Base-by-base conservation (phyloP, 1,140 invertebrate species). In the Sitodiplosis mosellana region DNA sequence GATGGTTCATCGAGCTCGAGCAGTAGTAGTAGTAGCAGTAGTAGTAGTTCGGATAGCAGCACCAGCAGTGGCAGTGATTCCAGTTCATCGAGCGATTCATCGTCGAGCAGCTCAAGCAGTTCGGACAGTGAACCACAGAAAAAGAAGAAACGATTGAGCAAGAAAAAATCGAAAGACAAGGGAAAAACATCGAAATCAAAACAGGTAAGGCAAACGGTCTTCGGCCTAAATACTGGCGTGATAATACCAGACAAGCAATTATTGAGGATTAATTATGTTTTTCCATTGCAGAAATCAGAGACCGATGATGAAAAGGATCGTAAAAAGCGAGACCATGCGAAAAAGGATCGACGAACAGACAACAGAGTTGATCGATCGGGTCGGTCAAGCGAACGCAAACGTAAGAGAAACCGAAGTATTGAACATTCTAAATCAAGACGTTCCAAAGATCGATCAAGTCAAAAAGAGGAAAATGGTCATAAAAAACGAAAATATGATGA, bases 21-120 rank as follows among this genome's bases (percentile, higher is more conserved):
- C 27, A 50, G 48, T 11, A 46, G 47, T 1, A 33, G 54, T 41
- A 56, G 49, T 47, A 57, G 53, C 20, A 56, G 52, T 21, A 46
- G 27, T 33, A 51, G 47, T 47, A 51, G 50, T 42, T 45, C 36
- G 22, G 46, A 38, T 45, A 54, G 53, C 34, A 58, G 54, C 50
- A 52, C 52, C 50, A 17, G 33, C 14, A 43, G 22, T 12, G 41
- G 20, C 18, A 18, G n/a, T 20, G n/a, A n/a, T 12, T 18, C 15
- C 11, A 18, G 17, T 40, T 40, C 37, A 18, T 40, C 37, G 14
- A 43, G 41, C 14, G 8, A 7, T 7, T 11, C n/a, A 18, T n/a
- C n/a, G n/a, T 43, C 41, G 14, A 18, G n/a, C n/a, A 18, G 18
- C 18, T 18, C n/a, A 12, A 43, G 41, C 18, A 18, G 14, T 40